A percentile compares a stretch with the other conserved stretches of the same genome.
These are phyloP conservation scores for Zele albiditarsus DNA, from an alignment of 2,888 invertebrate species.

Conservation along the genomic window DNA sequence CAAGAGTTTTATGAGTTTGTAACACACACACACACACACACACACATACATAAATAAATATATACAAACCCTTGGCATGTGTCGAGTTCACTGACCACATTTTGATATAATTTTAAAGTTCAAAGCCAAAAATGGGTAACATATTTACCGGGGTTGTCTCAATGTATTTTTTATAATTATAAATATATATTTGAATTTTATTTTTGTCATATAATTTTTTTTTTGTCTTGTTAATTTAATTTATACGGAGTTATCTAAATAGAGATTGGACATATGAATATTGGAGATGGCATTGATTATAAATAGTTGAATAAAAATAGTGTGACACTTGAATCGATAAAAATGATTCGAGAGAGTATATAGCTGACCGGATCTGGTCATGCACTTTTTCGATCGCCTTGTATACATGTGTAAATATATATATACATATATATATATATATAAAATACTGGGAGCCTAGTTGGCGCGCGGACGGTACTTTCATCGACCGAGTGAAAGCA, in stretches of 20 bases:
- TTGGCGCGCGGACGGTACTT: constrained; percentile 68
- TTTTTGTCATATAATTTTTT: too few species aligned
- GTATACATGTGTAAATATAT: background rate
- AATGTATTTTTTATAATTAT: background rate
- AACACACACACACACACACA: background rate
- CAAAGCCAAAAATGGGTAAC: background rate
- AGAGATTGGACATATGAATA: background rate
- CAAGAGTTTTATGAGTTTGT: constrained; percentile 32
- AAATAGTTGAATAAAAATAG: background rate
- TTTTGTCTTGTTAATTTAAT: too few species aligned
- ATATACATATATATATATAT: constrained; percentile 13
- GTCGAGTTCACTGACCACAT: constrained; percentile 24
- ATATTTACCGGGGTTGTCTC: too few species aligned
- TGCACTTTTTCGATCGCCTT: constrained; percentile 42
- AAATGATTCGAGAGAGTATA: constrained; percentile 34
- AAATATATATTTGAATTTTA: too few species aligned
- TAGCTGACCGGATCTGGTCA: constrained; percentile 37
- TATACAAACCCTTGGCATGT: constrained; percentile 3
- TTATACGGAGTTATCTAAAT: too few species aligned
- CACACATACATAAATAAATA: background rate
- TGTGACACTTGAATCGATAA: constrained; percentile 11
- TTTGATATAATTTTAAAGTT: background rate
- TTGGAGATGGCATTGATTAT: constrained; percentile 4
- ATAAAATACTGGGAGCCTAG: constrained; percentile 58
- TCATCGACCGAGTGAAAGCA: constrained; percentile 73